Base-by-base conservation (phyloP, 2,113 vertebrate species). In the Spea bombifrons region DNA sequence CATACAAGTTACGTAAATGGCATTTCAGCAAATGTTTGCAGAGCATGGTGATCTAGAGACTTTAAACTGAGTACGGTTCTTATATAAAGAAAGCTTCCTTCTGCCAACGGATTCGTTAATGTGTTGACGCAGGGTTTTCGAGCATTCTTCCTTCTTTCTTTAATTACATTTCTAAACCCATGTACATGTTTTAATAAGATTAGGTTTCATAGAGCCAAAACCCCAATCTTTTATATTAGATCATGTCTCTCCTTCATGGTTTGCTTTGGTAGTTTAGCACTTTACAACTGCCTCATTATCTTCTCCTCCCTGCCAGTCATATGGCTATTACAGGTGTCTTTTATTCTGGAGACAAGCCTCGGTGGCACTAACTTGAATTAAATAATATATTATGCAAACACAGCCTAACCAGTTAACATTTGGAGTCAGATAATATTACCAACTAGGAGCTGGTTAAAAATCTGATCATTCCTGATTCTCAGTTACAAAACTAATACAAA, bases 401-500 rank as follows among this genome's bases (percentile, higher is more conserved):
- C 45, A 65, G n/a, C 44, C 30, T 48, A 44, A 44, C 30, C 44
- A 30, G 45, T 57, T 65, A 66, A 63, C 17, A 44, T 72, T 65
- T 8, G 61, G 76, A 72, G 43, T 15, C 44, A 17, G 45, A 50
- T 80, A 73, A 67, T 57, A 45, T 80, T 74, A 74, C 71, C 71
- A 74, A 45, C 63, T 80, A 68, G 64, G 67, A 49, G 71, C 67
- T 48, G 49, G 30, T 72, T 48, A 46, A 74, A 63, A 30, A 66
- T 49, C 63, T 15, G 65, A 13, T 45, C 63, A 44, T 50, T 67
- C 63, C 12, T 74, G 52, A 50, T 61, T 68, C 64, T 74, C 50
- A 61, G 10, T 50, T 80, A 74, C 71, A 73, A 74, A 43, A 74
- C 66, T 61, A 80, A 80, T 61, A 80, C 61, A 68, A 59, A 65